Base-by-base conservation (phyloP, 2,113 vertebrate genomes). In the Ranitomeya variabilis region DNA sequence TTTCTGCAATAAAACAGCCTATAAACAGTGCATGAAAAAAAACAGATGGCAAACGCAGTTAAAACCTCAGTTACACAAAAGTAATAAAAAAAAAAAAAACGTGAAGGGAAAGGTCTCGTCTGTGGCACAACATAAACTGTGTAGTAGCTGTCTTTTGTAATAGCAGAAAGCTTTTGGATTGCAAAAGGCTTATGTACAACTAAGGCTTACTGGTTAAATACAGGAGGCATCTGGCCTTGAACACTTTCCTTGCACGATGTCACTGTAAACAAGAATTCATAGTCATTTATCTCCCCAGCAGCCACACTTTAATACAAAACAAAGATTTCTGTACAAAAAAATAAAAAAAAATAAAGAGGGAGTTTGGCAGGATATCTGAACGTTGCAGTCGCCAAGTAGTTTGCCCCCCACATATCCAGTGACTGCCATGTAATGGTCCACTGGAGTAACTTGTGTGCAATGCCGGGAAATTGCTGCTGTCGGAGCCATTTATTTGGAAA, bases 141-240 rank as follows among this genome's bases (percentile, higher is more conserved):
- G 95, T 93, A 92, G 94, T 97, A 97, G 96, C 94, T 96, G 96
- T 95, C 93, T 91, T 96, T 93, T 96, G 96, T 96, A 97, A 96
- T 89, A 96, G 96, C 95, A 91, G 94, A 96, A 96, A 95, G 95
- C 95, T 94, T 94, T 92, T 86, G 80, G 94, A 94, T 97, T 95
- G 95, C 95, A 92, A 93, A 94, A 95, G 95, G 97, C 96, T 95
- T 98, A 97, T 99, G 96, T 99, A 99, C 98, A 99, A 96, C 97
- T 99, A 99, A 99, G 98, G 98, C 98, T 97, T 99, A 97, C 95
- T 97, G 97, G 98, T 99, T 98, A 97, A 97, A 97, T 97, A 97
- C 96, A 94, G 94, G 95, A 96, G 97, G 96, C 95, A 91, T 96
- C 95, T 95, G 95, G 96, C 96, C 95, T 95, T 95, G 94, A 93